phyloP scores from a whole-genome alignment of 1,140 invertebrate species.

The Stenopsyche tienmushanensis region DNA sequence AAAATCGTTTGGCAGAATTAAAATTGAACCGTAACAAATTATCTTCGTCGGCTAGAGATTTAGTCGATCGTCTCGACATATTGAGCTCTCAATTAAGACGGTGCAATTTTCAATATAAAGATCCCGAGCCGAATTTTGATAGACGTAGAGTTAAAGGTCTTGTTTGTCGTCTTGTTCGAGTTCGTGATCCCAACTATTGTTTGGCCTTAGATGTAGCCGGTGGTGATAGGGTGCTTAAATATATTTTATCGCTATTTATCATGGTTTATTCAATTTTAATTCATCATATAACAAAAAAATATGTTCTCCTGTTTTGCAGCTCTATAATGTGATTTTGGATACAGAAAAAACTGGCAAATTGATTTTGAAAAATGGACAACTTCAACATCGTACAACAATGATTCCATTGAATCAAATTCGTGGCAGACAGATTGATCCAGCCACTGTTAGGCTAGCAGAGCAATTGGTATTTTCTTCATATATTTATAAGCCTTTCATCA shows the following conservation, averaged over 20 bases:
- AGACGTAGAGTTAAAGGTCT: constrained; percentile 74
- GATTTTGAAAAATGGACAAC: constrained; percentile 78
- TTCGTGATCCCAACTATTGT: constrained; percentile 71
- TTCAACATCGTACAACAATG: constrained; percentile 78
- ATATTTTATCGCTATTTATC: neutral
- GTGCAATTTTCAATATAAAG: constrained; percentile 71
- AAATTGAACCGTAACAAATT: constrained; percentile 57
- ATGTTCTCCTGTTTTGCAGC: constrained; percentile 63
- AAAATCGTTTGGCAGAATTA: constrained; percentile 63
- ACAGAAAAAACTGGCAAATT: constrained; percentile 82
- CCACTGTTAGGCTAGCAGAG: constrained; percentile 69
- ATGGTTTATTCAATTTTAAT: neutral
- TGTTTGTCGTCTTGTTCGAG: constrained; percentile 73
- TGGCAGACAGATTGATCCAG: constrained; percentile 61
- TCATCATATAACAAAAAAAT: too few relatives aligned
- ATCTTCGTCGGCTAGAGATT: constrained; percentile 40
- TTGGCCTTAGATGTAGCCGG: constrained; percentile 85
- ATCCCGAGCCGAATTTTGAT: constrained; percentile 80
- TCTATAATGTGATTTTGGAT: constrained; percentile 92
- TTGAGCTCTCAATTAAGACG: constrained; percentile 68
- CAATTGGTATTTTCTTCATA: constrained; percentile 58
- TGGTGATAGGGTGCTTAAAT: constrained; percentile 71
- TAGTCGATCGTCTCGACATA: constrained; percentile 60
- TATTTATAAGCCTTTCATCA: neutral
- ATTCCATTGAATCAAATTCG: constrained; percentile 93